A percentile compares a stretch with the other conserved stretches of the same genome.
Evolutionary conservation across 2,113 vertebrate genomes (phyloP).

Genomic region (Phyllostomus hastatus): DNA sequence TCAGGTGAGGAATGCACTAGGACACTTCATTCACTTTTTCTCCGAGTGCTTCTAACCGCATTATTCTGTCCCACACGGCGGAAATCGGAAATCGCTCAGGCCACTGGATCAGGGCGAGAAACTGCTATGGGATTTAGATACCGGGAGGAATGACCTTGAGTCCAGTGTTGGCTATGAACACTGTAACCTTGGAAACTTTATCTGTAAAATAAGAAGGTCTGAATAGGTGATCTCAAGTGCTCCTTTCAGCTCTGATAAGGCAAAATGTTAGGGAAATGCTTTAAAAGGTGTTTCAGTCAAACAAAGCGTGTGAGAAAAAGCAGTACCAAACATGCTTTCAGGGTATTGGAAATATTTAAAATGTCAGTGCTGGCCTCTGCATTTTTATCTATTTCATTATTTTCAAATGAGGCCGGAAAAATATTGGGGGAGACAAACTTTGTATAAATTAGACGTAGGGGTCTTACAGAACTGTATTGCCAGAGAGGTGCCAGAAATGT

Average conservation of each 20-base stretch:
- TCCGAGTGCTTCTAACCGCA: conserved; percentile 70
- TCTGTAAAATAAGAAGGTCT: conserved; percentile 46
- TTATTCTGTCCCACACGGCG: conserved; percentile 49
- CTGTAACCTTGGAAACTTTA: conserved; percentile 41
- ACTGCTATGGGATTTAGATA: conserved; percentile 45
- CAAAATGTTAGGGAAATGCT: conserved; percentile 54
- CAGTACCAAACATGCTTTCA: conserved; percentile 23
- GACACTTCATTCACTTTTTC: conserved; percentile 45
- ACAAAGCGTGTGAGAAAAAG: neutral
- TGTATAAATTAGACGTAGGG: neutral
- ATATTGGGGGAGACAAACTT: neutral
- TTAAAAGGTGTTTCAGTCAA: conserved; percentile 41
- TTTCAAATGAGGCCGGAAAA: conserved; percentile 41
- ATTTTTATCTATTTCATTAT: conserved; percentile 12
- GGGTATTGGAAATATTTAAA: conserved; percentile 41
- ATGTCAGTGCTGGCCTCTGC: neutral
- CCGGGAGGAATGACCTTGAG: conserved; percentile 53
- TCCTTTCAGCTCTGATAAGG: conserved; percentile 25
- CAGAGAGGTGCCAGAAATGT: neutral
- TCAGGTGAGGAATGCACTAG: neutral
- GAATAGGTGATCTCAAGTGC: conserved; percentile 30
- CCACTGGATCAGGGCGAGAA: conserved; percentile 48
- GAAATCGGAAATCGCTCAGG: conserved; percentile 20
- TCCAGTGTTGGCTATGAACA: neutral
- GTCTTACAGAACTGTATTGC: neutral